Percentiles rank a stretch among this genome's conserved stretches.
Evolutionary conservation across 2,888 invertebrate species (phyloP).

Genomic region (Pristionchus maxplancki): DNA sequence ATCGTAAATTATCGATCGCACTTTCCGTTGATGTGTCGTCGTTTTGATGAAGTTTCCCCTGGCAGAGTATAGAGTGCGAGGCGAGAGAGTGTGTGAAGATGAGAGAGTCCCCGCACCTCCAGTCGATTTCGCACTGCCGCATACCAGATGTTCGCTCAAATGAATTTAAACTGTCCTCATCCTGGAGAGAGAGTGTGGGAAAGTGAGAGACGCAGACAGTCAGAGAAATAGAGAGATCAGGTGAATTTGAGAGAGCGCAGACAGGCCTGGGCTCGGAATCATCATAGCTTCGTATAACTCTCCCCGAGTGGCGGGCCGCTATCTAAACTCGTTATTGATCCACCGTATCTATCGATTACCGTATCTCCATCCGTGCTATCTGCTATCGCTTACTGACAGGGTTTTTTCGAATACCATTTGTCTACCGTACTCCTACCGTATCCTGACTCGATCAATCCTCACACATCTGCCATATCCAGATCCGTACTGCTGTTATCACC

Average conservation of each 20-base stretch:
- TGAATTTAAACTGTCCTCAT: constrained; percentile 29
- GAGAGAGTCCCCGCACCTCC: constrained; percentile 20
- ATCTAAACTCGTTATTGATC: not conserved
- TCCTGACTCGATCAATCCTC: not conserved
- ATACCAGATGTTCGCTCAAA: constrained; percentile 38
- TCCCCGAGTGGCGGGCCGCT: not conserved
- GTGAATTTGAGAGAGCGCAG: not conserved
- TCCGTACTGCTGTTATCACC: constrained; percentile 14
- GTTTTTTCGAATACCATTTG: not conserved
- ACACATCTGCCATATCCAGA: not conserved
- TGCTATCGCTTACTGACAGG: not conserved
- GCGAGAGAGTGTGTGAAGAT: constrained; percentile 38
- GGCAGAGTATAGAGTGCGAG: constrained; percentile 27
- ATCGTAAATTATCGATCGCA: constrained; percentile 11
- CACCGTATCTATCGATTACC: not conserved
- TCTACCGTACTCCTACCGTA: not conserved
- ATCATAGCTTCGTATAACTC: constrained; percentile 12
- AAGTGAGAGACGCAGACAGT: not conserved
- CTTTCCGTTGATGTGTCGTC: constrained; percentile 24
- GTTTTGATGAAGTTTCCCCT: not conserved
- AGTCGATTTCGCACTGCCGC: not conserved
- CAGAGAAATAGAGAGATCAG: not conserved
- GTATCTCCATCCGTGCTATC: too few species aligned
- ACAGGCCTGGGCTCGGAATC: not conserved
- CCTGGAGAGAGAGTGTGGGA: constrained; percentile 25